These are phyloP conservation scores for Agrochola circellaris DNA, from an alignment of 2,888 invertebrate species.

Conservation along the genomic window DNA sequence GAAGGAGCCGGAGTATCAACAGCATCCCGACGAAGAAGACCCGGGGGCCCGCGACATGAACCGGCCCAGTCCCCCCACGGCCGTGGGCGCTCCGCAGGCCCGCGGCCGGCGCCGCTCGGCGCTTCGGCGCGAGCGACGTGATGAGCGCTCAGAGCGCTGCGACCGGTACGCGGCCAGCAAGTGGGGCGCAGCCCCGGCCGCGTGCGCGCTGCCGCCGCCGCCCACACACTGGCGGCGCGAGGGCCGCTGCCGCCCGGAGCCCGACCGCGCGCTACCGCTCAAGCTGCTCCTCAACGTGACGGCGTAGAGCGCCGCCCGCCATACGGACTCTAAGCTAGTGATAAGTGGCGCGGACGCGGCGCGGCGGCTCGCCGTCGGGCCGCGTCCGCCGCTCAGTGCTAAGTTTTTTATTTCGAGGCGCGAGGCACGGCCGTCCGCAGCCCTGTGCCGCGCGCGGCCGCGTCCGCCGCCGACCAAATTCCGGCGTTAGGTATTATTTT, in stretches of 20 bases:
- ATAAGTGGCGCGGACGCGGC: constrained; percentile 80
- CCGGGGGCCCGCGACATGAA: constrained; percentile 68
- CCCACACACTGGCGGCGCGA: constrained; percentile 94
- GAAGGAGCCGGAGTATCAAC: constrained; percentile 74
- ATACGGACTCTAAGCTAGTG: constrained; percentile 83
- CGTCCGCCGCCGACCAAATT: constrained; percentile 84
- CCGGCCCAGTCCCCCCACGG: constrained; percentile 60
- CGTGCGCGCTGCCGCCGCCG: constrained; percentile 94
- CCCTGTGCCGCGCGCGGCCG: constrained; percentile 83
- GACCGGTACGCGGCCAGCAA: constrained; percentile 93
- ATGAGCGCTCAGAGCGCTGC: constrained; percentile 82
- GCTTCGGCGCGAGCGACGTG: constrained; percentile 68
- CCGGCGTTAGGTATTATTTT: constrained; percentile 91
- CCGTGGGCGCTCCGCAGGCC: constrained; percentile 68
- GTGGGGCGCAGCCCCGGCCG: constrained; percentile 95
- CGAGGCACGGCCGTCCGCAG: constrained; percentile 76
- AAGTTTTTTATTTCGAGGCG: constrained; percentile 88
- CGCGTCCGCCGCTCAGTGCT: constrained; percentile 81
- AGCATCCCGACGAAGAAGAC: constrained; percentile 72
- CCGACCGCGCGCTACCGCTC: constrained; percentile 91
- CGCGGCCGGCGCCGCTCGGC: constrained; percentile 78
- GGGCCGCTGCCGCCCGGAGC: constrained; percentile 87
- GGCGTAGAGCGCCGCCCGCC: constrained; percentile 78
- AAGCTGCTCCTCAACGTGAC: constrained; percentile 92
- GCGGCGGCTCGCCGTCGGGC: constrained; percentile 71